Conservation (phyloP, 2,888 invertebrate species). For the Tachina fera region DNA sequence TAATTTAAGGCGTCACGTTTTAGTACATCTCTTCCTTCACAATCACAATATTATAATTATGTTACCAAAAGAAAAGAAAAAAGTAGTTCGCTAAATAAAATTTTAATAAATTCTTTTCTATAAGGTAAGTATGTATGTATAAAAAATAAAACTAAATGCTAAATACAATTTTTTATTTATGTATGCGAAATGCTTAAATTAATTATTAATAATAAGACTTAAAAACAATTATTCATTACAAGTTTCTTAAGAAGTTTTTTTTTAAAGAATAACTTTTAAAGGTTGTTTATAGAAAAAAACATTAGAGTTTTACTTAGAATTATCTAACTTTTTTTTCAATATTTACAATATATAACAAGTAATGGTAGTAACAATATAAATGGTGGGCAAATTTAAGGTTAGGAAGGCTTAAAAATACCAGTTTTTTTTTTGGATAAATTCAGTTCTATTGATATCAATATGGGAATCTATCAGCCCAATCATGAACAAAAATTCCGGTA, state of each 20-base stretch:
- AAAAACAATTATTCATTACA: not conserved
- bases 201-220: not conserved
- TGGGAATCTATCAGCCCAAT: too few relatives aligned
- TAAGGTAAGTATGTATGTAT: not conserved
- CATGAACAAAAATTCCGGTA: too few relatives aligned
- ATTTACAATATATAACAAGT: slow-evolving; percentile 41
- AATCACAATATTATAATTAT: not conserved
- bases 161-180: not conserved
- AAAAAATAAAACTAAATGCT: slow-evolving; percentile 21
- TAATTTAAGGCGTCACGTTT: not conserved
- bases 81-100: not conserved
- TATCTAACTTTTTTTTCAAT: not conserved
- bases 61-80: slow-evolving; percentile 1
- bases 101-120: slow-evolving; percentile 20
- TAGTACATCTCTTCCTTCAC: not conserved
- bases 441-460: too few relatives aligned
- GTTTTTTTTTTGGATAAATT: too few relatives aligned
- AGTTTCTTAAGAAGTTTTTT: too few relatives aligned
- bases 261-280: too few relatives aligned
- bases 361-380: not conserved
- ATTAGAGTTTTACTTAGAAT: not conserved
- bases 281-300: too few relatives aligned
- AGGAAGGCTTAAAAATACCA: too few relatives aligned
- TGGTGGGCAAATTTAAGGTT: too few relatives aligned
- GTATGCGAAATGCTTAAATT: not conserved